These are phyloP conservation scores for Drosophila putrida DNA, from an alignment of 2,888 invertebrate species.

Conservation along the genomic window DNA sequence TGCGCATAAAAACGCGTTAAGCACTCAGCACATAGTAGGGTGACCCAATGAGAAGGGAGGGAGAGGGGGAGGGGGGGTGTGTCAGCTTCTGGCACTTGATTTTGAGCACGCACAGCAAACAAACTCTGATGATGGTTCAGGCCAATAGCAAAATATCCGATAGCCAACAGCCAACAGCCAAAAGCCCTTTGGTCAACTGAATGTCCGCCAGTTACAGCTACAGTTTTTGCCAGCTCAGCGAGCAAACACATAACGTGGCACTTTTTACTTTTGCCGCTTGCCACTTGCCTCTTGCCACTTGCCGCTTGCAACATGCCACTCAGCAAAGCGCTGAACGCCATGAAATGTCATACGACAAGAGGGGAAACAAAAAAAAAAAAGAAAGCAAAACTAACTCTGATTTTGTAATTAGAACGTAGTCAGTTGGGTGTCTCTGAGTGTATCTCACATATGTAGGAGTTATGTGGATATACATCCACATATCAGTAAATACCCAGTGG, in stretches of 20 bases:
- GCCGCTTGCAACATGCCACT: slow-evolving; percentile 48
- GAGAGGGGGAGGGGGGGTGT: neutral
- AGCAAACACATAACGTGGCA: slow-evolving; percentile 72
- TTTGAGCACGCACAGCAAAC: slow-evolving; percentile 63
- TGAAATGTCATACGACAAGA: slow-evolving; percentile 39
- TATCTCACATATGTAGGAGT: neutral
- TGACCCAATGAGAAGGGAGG: neutral
- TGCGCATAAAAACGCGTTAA: slow-evolving; percentile 60
- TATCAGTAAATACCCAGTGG: neutral
- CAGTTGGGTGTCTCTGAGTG: slow-evolving; percentile 1
- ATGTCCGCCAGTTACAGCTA: slow-evolving; percentile 32
- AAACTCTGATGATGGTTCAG: slow-evolving; percentile 23
- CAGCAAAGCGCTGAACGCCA: slow-evolving; percentile 56
- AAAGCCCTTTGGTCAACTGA: slow-evolving; percentile 67
- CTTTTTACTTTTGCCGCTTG: slow-evolving; percentile 48
- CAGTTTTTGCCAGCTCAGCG: slow-evolving; percentile 63
- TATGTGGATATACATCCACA: neutral
- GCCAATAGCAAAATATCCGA: slow-evolving; percentile 16
- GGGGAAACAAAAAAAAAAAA: slow-evolving; percentile 14
- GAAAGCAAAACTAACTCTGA: slow-evolving; percentile 51
- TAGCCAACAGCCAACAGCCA: slow-evolving; percentile 17
- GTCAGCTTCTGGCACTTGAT: slow-evolving; percentile 36
- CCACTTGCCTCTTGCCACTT: neutral
- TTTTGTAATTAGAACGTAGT: slow-evolving; percentile 60
- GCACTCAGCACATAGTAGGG: slow-evolving; percentile 32